Base-by-base conservation (phyloP, 2,888 invertebrate genomes). In the Venusia cambrica region DNA sequence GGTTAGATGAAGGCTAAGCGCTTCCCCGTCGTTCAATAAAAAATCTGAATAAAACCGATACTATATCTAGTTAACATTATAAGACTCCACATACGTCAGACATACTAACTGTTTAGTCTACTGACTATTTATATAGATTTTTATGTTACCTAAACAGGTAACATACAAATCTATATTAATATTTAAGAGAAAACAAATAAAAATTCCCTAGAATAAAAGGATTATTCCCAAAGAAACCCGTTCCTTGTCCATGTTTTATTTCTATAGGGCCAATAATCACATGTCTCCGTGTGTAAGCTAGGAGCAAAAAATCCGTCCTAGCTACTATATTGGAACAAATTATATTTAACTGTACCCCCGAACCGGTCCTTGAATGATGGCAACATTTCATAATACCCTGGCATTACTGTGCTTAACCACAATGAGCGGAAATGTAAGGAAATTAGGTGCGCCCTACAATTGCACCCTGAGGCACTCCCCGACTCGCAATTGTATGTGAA, bases 401-500 rank as follows among this genome's bases (percentile, higher is more conserved):
- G 62, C 65, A 79, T 77, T 77, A 79, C 73, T 63, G 63, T 70
- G 59, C 65, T 73, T 76, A 73, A 73, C 68, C 62, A 50, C 64
- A 75, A 73, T 70, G 71, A 78, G 63, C 73, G 77, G 80, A 81
- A 77, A 77, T 59, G 61, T 51, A 59, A 57, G 64, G 59, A 73
- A 75, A 72, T 67, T 59, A 71, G 62, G 64, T 58, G 57, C 57
- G 68, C 49, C n/a, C 62, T 48, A 56, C 60, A 66, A 61, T 63
- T 58, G 54, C 48, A 47, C 74, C 73, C 63, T 69, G 60, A 42
- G 71, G 71, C 71, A 68, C 67, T 64, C 67, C 68, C 47, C 40
- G 40, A 38, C 45, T 53, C 40, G 52, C 54, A 57, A 63, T 57
- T 60, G 57, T 60, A 45, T 57, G 55, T 47, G 50, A 52, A 57